phyloP scores from a whole-genome alignment of 2,113 vertebrate genomes.

The Hippocampus mohnikei region DNA sequence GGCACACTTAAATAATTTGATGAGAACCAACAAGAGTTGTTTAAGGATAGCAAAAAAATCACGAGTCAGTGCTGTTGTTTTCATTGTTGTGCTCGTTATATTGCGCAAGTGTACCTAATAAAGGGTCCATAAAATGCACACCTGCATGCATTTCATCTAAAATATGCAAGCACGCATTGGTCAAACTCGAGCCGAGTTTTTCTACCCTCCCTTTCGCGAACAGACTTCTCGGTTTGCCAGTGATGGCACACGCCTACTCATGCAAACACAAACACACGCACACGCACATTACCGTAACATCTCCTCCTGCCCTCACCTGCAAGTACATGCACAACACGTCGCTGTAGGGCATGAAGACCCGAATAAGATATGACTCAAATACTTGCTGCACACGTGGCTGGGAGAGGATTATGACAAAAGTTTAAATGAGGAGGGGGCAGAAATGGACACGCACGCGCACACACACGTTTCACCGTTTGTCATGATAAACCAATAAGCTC shows the following conservation, averaged over 20 bases:
- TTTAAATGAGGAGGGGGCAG: constrained; percentile 16
- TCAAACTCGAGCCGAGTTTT: not conserved
- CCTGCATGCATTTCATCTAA: not conserved
- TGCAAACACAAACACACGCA: constrained; percentile 2
- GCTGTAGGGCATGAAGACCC: constrained; percentile 14
- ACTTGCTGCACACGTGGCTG: constrained; percentile 14
- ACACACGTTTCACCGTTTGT: constrained; percentile 8
- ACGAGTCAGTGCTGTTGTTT: no score
- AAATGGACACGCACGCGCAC: not conserved
- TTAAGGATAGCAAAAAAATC: no score
- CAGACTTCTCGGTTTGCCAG: constrained; percentile 28
- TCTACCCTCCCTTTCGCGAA: constrained; percentile 26
- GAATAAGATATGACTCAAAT: not conserved
- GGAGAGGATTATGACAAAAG: constrained; percentile 31
- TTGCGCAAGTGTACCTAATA: not conserved
- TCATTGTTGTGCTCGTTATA: no score
- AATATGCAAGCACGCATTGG: not conserved
- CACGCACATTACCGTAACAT: constrained; percentile 1
- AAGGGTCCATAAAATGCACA: not conserved
- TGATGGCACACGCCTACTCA: constrained; percentile 20
- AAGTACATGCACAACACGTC: constrained; percentile 34
- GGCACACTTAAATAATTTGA: no score
- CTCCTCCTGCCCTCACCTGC: constrained; percentile 35
- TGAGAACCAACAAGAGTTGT: no score
- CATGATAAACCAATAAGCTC: constrained; percentile 1